phyloP scores from a whole-genome alignment of 2,797 vertebrate genomes.

The Crocodylus rhombifer region DNA sequence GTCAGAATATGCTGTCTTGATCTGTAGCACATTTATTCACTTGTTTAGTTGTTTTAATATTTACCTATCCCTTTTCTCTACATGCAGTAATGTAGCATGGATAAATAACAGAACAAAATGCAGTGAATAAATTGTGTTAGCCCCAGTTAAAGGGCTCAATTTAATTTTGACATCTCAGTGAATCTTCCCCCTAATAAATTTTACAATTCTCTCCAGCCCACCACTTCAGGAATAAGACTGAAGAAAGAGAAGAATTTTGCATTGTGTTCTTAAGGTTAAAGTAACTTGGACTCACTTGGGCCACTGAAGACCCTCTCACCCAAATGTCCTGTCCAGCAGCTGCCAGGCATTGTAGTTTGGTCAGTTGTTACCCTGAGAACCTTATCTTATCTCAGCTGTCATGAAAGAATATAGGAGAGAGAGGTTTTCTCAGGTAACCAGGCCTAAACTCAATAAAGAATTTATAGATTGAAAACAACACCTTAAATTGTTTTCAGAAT shows the following conservation, averaged over 20 bases:
- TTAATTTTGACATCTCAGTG: slow-evolving; percentile 27
- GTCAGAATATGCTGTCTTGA: slow-evolving; percentile 3
- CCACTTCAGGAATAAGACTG: slow-evolving; percentile 49
- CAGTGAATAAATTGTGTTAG: neutral
- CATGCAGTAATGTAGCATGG: too few species aligned
- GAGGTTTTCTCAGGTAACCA: slow-evolving; percentile 55
- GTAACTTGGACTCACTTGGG: neutral
- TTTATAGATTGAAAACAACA: slow-evolving; percentile 32
- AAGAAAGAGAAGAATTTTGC: slow-evolving; percentile 27
- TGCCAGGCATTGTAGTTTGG: slow-evolving; percentile 21
- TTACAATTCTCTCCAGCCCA: slow-evolving; percentile 17
- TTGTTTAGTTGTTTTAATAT: slow-evolving; percentile 36
- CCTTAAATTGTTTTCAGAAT: neutral
- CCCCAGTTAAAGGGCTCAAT: neutral
- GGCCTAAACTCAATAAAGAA: slow-evolving; percentile 32
- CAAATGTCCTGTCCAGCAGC: neutral
- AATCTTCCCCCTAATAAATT: slow-evolving; percentile 4
- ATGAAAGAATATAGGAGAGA: slow-evolving; percentile 39
- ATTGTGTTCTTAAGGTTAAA: neutral
- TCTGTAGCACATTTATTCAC: neutral
- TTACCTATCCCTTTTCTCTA: slow-evolving; percentile 20
- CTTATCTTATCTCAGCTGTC: slow-evolving; percentile 55
- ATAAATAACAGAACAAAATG: neutral
- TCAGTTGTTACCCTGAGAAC: slow-evolving; percentile 27
- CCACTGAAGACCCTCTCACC: neutral